Evolutionary conservation across 2,113 vertebrate species (phyloP).

Genomic region (Scalopus aquaticus): DNA sequence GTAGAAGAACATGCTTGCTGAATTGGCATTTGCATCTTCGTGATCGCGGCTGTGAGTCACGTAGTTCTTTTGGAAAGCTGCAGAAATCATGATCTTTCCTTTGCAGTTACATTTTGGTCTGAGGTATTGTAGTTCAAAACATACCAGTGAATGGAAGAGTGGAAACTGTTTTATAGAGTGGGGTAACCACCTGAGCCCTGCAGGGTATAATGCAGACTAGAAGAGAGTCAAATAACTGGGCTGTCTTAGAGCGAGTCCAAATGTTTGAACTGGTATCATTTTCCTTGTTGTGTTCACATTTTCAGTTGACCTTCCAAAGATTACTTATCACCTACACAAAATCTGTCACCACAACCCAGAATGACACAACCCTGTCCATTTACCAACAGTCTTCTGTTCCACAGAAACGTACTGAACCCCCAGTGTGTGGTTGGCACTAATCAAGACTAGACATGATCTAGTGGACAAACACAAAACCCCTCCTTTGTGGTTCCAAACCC

Average conservation of each 20-base stretch:
- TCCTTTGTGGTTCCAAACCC: not conserved
- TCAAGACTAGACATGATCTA: not conserved
- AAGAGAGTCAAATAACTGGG: not conserved
- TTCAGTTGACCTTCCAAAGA: not conserved
- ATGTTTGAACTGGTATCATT: not conserved
- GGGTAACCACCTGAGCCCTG: not conserved
- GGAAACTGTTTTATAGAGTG: not conserved
- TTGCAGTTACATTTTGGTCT: not conserved
- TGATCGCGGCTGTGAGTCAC: not conserved
- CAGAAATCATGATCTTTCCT: not conserved
- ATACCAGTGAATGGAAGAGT: not conserved
- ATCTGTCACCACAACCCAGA: not conserved
- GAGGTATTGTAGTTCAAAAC: not conserved
- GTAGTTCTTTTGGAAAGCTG: not conserved
- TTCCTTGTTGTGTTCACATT: not conserved
- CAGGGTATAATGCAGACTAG: not conserved
- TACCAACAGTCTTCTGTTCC: not conserved
- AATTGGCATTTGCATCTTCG: not conserved
- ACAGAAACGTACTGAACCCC: not conserved
- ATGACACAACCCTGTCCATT: not conserved
- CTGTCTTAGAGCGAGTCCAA: not conserved
- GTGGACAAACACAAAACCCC: not conserved
- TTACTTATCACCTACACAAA: not conserved
- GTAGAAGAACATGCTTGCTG: not conserved
- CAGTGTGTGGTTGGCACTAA: too few species aligned